These are phyloP conservation scores for Pelvicachromis taeniatus DNA, from an alignment of 2,113 vertebrate species.

Conservation along the genomic window DNA sequence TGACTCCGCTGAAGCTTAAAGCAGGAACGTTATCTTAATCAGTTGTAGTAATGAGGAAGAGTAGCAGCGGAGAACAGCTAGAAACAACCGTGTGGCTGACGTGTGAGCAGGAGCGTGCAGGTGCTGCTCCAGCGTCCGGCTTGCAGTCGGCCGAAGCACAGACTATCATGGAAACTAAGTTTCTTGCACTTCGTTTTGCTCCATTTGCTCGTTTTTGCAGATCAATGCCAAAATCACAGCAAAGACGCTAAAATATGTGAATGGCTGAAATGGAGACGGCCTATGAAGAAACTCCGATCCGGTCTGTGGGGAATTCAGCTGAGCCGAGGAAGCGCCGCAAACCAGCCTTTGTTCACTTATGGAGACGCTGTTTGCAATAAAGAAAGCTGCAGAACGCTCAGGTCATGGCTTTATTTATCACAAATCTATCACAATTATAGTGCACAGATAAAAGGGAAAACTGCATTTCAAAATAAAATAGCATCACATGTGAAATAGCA, in stretches of 20 bases:
- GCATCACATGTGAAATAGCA: not conserved
- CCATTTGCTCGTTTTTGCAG: not conserved
- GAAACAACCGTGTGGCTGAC: not conserved
- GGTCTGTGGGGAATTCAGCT: conserved; percentile 30
- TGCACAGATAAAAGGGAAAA: not conserved
- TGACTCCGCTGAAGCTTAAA: too few relatives aligned
- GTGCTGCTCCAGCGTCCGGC: conserved; percentile 74
- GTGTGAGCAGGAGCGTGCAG: not conserved
- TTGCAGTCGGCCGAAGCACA: conserved; percentile 79
- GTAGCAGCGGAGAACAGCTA: not conserved
- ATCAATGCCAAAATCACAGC: conserved; percentile 66
- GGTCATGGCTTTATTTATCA: not conserved
- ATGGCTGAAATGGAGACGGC: not conserved
- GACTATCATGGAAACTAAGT: conserved; percentile 65
- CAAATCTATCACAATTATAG: not conserved
- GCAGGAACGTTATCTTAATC: not conserved
- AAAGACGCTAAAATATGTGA: not conserved
- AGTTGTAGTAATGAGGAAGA: not conserved
- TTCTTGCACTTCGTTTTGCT: not conserved
- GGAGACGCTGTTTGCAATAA: conserved; percentile 20
- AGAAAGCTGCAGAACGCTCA: not conserved
- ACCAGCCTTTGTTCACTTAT: conserved; percentile 9
- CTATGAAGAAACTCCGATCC: conserved; percentile 38
- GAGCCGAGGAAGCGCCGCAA: conserved; percentile 45
- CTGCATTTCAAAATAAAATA: not conserved